A percentile compares a stretch with the other conserved stretches of the same genome.
Evolutionary conservation across 2,888 invertebrate genomes (phyloP).

Genomic region (Lepidonotus clava): DNA sequence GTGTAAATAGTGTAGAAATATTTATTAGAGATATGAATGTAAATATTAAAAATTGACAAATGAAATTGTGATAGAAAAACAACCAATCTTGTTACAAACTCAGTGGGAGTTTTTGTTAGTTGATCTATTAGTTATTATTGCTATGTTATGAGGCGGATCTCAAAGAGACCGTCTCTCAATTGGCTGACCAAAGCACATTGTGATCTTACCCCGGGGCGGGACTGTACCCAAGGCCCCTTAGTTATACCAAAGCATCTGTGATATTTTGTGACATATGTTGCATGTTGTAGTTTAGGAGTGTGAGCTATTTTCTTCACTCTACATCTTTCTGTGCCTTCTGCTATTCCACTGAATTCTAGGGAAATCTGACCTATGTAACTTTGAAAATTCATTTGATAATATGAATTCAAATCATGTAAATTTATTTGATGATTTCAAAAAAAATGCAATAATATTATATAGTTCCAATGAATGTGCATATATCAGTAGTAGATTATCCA

Average conservation of each 20-base stretch:
- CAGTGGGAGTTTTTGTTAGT: too few species aligned
- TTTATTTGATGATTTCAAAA: neutral
- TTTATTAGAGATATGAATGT: neutral
- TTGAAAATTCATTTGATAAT: too few species aligned
- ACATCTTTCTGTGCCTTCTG: too few species aligned
- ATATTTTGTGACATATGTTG: constrained; percentile 52
- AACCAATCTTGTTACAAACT: too few species aligned
- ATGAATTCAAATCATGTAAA: too few species aligned
- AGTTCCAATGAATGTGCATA: neutral
- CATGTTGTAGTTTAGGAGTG: constrained; percentile 41
- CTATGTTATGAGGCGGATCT: neutral
- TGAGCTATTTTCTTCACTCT: too few species aligned
- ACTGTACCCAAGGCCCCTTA: neutral
- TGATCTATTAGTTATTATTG: constrained; percentile 24
- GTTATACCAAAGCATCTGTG: constrained; percentile 53
- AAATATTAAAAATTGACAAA: neutral
- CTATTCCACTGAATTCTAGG: neutral
- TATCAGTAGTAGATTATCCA: too few species aligned
- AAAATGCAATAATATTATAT: neutral
- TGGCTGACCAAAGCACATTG: constrained; percentile 33
- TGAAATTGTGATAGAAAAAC: too few species aligned
- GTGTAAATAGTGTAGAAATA: neutral
- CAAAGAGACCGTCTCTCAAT: neutral
- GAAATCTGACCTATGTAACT: too few species aligned
- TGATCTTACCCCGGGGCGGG: constrained; percentile 34